A percentile compares a stretch with the other conserved stretches of the same genome.
Conservation (phyloP, 2,797 vertebrate genomes). For the Galagoides demidoff region DNA sequence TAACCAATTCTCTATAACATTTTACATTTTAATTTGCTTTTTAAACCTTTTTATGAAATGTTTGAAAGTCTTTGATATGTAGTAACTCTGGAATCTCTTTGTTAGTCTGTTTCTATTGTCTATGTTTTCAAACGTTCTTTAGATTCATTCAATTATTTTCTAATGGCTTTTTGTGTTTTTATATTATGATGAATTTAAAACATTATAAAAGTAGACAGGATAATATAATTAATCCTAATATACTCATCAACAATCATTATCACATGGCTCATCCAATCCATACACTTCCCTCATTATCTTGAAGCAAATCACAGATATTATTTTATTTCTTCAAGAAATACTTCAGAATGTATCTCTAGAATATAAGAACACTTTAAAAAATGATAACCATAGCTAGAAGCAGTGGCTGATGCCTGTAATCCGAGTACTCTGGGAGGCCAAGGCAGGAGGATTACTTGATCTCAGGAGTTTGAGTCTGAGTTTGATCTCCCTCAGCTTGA, state of each 20-base stretch:
- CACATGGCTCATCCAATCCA: not conserved
- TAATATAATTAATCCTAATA: not conserved
- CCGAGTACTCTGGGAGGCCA: too few species aligned
- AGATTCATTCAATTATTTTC: not conserved
- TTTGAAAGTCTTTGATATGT: not conserved
- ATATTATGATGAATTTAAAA: not conserved
- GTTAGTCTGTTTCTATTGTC: not conserved
- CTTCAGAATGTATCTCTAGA: constrained; percentile 4
- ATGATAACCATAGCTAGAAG: too few species aligned
- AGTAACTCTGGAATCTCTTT: not conserved
- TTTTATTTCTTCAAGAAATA: not conserved
- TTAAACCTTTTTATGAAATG: not conserved
- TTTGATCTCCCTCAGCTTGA: too few species aligned
- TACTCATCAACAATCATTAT: not conserved
- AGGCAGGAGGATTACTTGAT: too few species aligned
- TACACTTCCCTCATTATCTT: not conserved
- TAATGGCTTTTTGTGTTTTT: not conserved
- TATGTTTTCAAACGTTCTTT: not conserved
- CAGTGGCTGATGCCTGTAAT: too few species aligned
- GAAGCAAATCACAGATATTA: not conserved
- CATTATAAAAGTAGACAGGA: not conserved
- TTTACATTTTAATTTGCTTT: not conserved
- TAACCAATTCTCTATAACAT: not conserved
- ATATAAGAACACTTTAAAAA: not conserved
- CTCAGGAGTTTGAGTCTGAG: too few species aligned